A percentile compares a stretch with the other conserved stretches of the same genome.
Evolutionary conservation across 2,113 vertebrate genomes (phyloP).

Genomic region (Hymenochirus boettgeri): DNA sequence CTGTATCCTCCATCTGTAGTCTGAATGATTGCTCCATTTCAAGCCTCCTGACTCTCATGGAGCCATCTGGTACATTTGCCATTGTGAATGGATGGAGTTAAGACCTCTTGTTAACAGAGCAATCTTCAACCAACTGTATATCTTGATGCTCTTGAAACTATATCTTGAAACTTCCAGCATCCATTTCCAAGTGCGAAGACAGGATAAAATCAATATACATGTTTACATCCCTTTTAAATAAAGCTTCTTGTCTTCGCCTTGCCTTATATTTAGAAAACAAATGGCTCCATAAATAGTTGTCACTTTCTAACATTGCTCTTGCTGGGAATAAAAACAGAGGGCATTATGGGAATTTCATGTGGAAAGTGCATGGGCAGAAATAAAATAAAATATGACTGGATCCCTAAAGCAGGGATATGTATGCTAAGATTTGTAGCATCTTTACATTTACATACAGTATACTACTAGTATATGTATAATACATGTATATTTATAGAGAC

Average conservation of each 20-base stretch:
- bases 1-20: constrained; percentile 62
- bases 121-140: constrained; percentile 52
- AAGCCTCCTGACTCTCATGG: constrained; percentile 64
- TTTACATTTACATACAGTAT: too few species aligned
- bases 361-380: too few species aligned
- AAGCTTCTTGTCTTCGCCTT: constrained; percentile 47
- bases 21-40: constrained; percentile 63
- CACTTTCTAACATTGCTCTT: constrained; percentile 47
- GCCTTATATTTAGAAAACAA: background rate
- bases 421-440: too few species aligned
- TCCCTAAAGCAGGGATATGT: too few species aligned
- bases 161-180: too few species aligned
- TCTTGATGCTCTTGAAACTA: constrained; percentile 54
- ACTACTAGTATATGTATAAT: too few species aligned
- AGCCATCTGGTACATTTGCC: constrained; percentile 59
- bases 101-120: constrained; percentile 58
- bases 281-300: constrained; percentile 32
- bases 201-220: constrained; percentile 46
- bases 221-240: constrained; percentile 45
- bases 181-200: constrained; percentile 52
- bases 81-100: constrained; percentile 55
- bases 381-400: too few species aligned
- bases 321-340: constrained; percentile 5
- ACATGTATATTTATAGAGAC: too few species aligned
- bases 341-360: too few species aligned